Evolutionary conservation across 1,140 invertebrate species (phyloP), one percentile per base, ranked within the genome.

Genomic region (Dendroctonus valens): DNA sequence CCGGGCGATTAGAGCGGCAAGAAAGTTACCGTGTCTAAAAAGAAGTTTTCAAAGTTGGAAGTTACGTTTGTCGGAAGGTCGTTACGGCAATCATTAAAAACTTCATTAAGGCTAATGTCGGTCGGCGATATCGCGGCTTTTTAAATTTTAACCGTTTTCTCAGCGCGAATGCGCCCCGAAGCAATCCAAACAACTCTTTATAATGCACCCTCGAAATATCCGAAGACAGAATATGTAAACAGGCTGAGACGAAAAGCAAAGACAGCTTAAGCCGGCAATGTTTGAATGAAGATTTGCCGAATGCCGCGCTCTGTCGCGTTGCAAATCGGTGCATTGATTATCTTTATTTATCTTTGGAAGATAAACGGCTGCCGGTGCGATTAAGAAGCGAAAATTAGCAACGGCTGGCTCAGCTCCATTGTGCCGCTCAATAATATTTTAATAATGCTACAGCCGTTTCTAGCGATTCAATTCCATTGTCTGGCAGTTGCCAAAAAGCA

Each of bases 261-360:
- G 61, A 63, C 38, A 63, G 42, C 40, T 63, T 54, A 55, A 53
- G 50, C 59, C 41, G 42, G 41, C 14, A 63, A 63, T 63, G 61
- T 63, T 63, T 63, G 61, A 63, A 63, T 51, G 50, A 63, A 63
- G 61, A 63, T 63, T 63, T 63, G 49, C 61, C 11, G 48, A 55
- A 41, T 63, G 61, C 61, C 41, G 41, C 61, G 61, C 61, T 63
- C 61, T 63, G 61, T 63, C 61, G 61, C 50, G 26, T 53, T 55
- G 61, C 61, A 52, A 63, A 63, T 53, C 61, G 61, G 50, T 44
- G 61, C 61, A 63, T 63, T 63, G 61, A 63, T 63, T 63, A 63
- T 63, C 61, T 63, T 40, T 63, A 63, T 63, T 63, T 63, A 63
- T 63, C 61, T 63, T 63, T 63, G n/a, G 41, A 63, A 63, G 59